Base-by-base conservation (phyloP, 2,888 invertebrate genomes). In the Acleris emargana region DNA sequence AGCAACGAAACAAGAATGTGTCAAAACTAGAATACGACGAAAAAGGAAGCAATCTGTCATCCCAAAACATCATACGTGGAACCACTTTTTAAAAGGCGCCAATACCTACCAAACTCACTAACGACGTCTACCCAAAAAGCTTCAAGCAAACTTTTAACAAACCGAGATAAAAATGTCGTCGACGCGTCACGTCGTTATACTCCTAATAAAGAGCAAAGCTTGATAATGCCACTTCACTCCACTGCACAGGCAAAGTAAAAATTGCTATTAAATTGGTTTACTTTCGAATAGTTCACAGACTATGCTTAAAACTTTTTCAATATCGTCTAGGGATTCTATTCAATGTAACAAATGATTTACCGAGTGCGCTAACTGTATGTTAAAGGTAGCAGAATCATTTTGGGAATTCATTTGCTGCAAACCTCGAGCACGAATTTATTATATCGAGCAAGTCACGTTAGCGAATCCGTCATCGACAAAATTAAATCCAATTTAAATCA, bases 281-380 rank as follows among this genome's bases (percentile, higher is more conserved):
- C 62, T 32, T 42, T 62, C 50, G 43, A 60, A 59, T 62, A 62
- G 52, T 61, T 58, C 11, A 18, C 62, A 32, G 42, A 61, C 38
- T 50, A 61, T 60, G 53, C 28, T 52, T 43, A 52, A 58, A 67
- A 67, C 49, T 67, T 67, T 67, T 67, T 62, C 62, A 67, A 67
- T 67, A 67, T 67, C 67, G 28, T 52, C 52, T 47, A 47, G 57
- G 25, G 22, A 45, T n/a, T 22, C 42, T 51, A 51, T 42, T 59
- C 59, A 17, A 43, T 62, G 52, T 60, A 55, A 66, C 60, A 60
- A 57, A 60, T 57, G 51, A 55, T 45, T 57, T 60, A 47, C 54
- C 43, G 47, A 47, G 38, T 49, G 25, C 11, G 20, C 16, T 20
- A 58, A 32, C 32, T 32, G 32, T 13, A 13, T 38, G 38, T 13